phyloP scores from a whole-genome alignment of 2,113 vertebrate genomes.

The cattle (Bos taurus) region DNA sequence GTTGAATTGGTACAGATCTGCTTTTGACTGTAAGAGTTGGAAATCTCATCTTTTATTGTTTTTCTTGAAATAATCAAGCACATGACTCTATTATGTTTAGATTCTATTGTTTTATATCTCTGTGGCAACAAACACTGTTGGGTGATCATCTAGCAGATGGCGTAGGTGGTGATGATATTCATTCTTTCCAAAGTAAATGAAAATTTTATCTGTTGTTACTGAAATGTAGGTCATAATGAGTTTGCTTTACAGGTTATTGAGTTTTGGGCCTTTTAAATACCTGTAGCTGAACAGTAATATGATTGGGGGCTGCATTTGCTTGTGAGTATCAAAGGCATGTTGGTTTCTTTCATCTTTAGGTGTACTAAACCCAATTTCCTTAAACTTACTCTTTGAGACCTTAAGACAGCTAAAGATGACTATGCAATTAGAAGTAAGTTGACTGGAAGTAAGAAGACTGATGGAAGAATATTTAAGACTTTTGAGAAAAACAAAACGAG shows the following conservation, averaged over 20 bases:
- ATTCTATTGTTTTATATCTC: background rate
- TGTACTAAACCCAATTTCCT: background rate
- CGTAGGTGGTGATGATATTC: background rate
- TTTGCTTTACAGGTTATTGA: background rate
- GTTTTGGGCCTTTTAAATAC: background rate
- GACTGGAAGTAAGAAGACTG: background rate
- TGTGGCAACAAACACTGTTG: background rate
- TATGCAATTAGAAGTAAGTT: background rate
- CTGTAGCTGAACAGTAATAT: background rate
- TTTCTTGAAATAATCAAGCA: constrained; percentile 20
- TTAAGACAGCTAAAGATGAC: background rate
- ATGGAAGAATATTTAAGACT: background rate
- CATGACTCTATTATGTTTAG: background rate
- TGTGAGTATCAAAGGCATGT: background rate
- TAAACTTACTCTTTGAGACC: background rate
- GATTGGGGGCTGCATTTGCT: background rate
- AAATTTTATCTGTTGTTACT: background rate
- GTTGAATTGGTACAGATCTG: background rate
- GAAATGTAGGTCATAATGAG: background rate
- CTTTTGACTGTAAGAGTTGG: background rate
- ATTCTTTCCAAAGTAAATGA: background rate
- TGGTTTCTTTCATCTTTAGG: background rate
- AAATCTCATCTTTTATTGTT: background rate
- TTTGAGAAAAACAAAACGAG: background rate
- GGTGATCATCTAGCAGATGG: background rate